A percentile compares a stretch with the other conserved stretches of the same genome.
phyloP scores from a whole-genome alignment of 2,888 invertebrate species.

The Tyria jacobaeae region DNA sequence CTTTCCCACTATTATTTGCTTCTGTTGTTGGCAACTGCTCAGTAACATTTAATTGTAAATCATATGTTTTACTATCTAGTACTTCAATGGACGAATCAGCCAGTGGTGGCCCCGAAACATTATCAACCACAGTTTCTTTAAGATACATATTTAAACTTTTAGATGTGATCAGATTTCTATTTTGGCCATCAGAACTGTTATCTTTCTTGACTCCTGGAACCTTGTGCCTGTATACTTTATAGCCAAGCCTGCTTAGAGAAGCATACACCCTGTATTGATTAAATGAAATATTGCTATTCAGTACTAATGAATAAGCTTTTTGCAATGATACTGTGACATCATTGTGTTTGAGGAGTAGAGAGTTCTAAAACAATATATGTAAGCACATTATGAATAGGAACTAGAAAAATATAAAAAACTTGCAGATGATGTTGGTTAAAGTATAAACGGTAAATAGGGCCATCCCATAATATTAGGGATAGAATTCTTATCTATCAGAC shows the following conservation, averaged over 20 bases:
- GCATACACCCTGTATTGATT: conserved; percentile 87
- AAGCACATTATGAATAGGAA: too few species aligned
- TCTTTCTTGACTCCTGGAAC: conserved; percentile 11
- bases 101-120: conserved; percentile 4
- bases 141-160: conserved; percentile 1
- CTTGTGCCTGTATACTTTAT: conserved; percentile 82
- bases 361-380: conserved; percentile 86
- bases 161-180: neutral
- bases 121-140: conserved; percentile 1
- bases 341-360: conserved; percentile 86
- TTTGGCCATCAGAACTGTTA: neutral
- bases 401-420: too few species aligned
- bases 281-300: conserved; percentile 67
- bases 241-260: conserved; percentile 86
- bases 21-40: neutral
- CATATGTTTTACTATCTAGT: neutral
- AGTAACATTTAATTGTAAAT: neutral
- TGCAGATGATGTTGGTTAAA: too few species aligned
- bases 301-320: conserved; percentile 87
- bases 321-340: conserved; percentile 88
- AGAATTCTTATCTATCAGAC: too few species aligned
- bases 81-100: conserved; percentile 16
- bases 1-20: neutral
- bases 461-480: too few species aligned
- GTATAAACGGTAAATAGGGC: too few species aligned